Evolutionary conservation across 2,888 invertebrate species (phyloP).

Genomic region (Carpatolechia fugitivella): DNA sequence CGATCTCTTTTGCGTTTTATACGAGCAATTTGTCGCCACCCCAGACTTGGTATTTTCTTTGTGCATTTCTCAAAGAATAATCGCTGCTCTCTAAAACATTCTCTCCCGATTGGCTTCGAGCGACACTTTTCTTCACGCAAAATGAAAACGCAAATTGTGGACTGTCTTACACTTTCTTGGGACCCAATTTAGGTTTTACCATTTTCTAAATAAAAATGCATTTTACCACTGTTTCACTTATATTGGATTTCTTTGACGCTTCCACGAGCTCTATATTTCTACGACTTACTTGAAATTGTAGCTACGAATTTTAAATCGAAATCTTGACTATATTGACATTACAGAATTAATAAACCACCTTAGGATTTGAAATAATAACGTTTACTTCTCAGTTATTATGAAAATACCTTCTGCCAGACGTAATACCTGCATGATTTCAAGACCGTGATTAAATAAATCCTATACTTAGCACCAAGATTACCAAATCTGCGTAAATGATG

Average conservation of each 20-base stretch:
- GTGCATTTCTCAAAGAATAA: constrained; percentile 26
- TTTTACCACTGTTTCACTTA: background rate
- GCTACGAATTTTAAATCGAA: too few relatives aligned
- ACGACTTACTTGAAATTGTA: too few relatives aligned
- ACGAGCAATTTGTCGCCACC: constrained; percentile 38
- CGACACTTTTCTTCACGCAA: constrained; percentile 5
- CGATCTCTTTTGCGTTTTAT: constrained; percentile 41
- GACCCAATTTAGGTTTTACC: background rate
- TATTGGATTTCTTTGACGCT: background rate
- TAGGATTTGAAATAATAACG: too few relatives aligned
- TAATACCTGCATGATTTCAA: background rate
- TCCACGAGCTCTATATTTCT: too few relatives aligned
- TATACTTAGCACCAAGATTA: background rate
- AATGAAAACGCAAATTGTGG: constrained; percentile 9
- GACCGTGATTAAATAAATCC: background rate
- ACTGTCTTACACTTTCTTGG: constrained; percentile 1
- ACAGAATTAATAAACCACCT: too few relatives aligned
- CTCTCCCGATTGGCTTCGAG: constrained; percentile 19
- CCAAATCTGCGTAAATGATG: constrained; percentile 15
- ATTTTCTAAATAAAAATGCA: background rate
- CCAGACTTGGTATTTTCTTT: constrained; percentile 23
- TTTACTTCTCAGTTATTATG: too few relatives aligned
- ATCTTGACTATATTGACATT: too few relatives aligned
- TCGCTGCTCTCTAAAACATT: constrained; percentile 24
- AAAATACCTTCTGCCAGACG: background rate